A percentile compares a stretch with the other conserved stretches of the same genome.
phyloP scores from a whole-genome alignment of 2,888 invertebrate species.

The Hemaris fuciformis region DNA sequence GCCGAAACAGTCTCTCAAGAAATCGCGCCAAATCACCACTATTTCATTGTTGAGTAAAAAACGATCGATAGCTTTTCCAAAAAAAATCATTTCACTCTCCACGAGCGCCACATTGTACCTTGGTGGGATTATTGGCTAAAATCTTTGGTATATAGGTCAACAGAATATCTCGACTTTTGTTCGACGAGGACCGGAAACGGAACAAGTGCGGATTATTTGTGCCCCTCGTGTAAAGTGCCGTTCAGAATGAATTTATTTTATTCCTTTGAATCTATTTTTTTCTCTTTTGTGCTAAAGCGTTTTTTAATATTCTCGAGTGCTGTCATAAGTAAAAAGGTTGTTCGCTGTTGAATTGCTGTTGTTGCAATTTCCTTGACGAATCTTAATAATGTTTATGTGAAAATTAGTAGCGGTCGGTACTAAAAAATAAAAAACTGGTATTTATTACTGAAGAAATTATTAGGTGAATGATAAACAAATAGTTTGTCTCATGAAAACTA shows the following conservation, averaged over 20 bases:
- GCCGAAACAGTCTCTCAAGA: too few relatives aligned
- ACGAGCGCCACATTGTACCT: neutral
- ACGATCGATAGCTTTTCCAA: neutral
- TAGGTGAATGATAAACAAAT: too few relatives aligned
- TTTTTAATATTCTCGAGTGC: neutral
- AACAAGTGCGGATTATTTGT: constrained; percentile 36
- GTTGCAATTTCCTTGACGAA: too few relatives aligned
- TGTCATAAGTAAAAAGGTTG: too few relatives aligned
- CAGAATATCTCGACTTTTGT: neutral
- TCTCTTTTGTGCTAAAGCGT: too few relatives aligned
- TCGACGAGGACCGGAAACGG: constrained; percentile 27
- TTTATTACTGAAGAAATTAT: too few relatives aligned
- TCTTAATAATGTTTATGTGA: too few relatives aligned
- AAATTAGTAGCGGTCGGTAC: too few relatives aligned
- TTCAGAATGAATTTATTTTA: neutral
- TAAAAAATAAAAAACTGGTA: too few relatives aligned
- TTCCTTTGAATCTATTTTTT: neutral
- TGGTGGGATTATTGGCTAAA: neutral
- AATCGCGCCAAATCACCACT: too few relatives aligned
- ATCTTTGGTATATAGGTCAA: constrained; percentile 11
- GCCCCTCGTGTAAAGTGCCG: neutral
- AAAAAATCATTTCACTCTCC: neutral
- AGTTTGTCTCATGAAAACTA: too few relatives aligned
- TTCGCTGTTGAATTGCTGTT: too few relatives aligned
- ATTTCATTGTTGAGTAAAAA: constrained; percentile 13